Evolutionary conservation across 2,797 vertebrate genomes (phyloP).

Genomic region (Tympanoctomys barrerae): DNA sequence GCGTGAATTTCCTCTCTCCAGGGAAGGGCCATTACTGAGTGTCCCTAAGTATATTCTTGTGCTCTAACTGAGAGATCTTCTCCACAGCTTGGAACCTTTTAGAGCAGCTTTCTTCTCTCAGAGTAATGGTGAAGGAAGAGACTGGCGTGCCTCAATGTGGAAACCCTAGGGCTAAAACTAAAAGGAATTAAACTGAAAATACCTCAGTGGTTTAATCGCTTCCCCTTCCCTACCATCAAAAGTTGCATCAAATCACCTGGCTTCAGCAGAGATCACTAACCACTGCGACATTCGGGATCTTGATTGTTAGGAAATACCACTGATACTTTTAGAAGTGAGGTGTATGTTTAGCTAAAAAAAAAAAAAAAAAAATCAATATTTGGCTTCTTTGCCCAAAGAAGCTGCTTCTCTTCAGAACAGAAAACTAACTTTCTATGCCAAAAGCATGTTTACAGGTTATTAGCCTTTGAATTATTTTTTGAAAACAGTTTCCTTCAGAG

Average conservation of each 20-base stretch:
- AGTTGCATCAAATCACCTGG: neutral
- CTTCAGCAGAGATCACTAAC: neutral
- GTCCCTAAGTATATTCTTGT: neutral
- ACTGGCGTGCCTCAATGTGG: neutral
- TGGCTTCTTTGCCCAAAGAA: constrained; percentile 7
- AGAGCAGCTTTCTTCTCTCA: neutral
- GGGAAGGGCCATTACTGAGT: neutral
- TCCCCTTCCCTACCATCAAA: neutral
- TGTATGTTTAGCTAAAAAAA: neutral
- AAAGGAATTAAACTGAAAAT: neutral
- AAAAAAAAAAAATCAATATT: neutral
- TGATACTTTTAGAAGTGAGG: constrained; percentile 30
- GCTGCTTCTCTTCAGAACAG: constrained; percentile 39
- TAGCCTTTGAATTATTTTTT: constrained; percentile 58
- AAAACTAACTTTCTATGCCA: constrained; percentile 35
- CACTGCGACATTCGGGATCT: neutral
- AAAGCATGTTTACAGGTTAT: constrained; percentile 49
- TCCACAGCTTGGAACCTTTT: neutral
- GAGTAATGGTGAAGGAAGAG: neutral
- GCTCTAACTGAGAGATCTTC: neutral
- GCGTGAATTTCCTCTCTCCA: neutral
- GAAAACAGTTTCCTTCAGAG: constrained; percentile 39
- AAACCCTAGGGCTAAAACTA: neutral
- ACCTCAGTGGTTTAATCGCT: neutral
- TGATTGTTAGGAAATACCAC: neutral